Conservation (phyloP, 2,113 vertebrate species). For the Saimiri boliviensis region DNA sequence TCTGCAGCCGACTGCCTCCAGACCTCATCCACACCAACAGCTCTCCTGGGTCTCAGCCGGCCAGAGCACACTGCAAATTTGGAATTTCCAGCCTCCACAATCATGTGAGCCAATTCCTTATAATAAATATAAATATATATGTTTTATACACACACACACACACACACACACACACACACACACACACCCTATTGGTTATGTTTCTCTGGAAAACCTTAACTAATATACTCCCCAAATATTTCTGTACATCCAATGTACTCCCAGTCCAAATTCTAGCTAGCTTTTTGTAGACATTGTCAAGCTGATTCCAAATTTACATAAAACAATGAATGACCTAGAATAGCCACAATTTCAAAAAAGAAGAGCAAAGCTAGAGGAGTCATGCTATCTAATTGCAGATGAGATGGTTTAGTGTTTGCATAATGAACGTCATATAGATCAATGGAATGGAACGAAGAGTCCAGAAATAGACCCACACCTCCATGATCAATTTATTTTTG, state of each 20-base stretch:
- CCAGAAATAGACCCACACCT: neutral
- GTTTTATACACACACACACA: neutral
- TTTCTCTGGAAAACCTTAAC: neutral
- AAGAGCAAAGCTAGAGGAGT: neutral
- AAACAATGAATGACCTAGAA: neutral
- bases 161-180: neutral
- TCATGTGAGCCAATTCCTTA: neutral
- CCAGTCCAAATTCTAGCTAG: neutral
- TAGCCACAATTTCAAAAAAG: neutral
- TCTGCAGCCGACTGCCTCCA: neutral
- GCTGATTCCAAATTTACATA: neutral
- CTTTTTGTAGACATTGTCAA: neutral
- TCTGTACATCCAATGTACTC: neutral
- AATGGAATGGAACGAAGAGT: neutral
- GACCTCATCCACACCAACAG: neutral
- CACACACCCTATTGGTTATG: neutral
- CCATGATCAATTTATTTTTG: neutral
- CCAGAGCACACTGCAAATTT: too few species aligned
- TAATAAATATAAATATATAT: neutral
- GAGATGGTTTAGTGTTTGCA: too few species aligned
- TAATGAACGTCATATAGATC: too few species aligned
- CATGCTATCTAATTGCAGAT: neutral
- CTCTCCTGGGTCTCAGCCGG: neutral
- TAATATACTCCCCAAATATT: neutral
- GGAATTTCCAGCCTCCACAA: too few species aligned